Base-by-base conservation (phyloP, 2,888 invertebrate genomes). In the Auanema sp. region DNA sequence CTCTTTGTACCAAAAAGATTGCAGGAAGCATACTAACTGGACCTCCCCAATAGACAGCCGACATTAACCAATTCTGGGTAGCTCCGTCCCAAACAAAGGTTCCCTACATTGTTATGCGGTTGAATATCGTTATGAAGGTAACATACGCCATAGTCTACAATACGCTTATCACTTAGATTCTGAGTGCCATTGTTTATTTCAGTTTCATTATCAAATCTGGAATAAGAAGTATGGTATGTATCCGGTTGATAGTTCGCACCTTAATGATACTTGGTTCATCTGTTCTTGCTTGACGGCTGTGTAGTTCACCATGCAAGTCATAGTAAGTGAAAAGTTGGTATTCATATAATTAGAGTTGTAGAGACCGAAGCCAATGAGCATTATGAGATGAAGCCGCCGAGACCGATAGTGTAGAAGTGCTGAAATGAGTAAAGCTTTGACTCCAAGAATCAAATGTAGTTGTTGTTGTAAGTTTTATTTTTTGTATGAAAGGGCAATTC, bases 241-340 rank as follows among this genome's bases (percentile, higher is more conserved):
- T 66, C 42, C 42, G 18, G 8, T 11, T 47, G n/a, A 47, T 18
- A 47, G 16, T 0, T 8, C 16, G 11, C 23, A 18, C 23, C 47
- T 47, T 11, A 18, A 47, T 8, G 47, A 47, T 8, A 47, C 11
- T 47, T 47, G 6, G 5, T 40, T 6, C 4, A 14, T 16, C 14
- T 21, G 25, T 11, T 25, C 18, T 41, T 57, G 41, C 18, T 55
- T 55, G 18, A 73, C 61, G 1, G 72, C 76, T 1, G 75, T 73
- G 12, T 69, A 67, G 60, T 74, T 74, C 14, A 77, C 74, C 75
- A 74, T 74, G 44, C 75, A 74, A 14, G 76, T 76, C 65, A 74
- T 76, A 1, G 76, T 65, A 10, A 74, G 58, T 5, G 70, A 71
- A 44, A 74, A 62, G 53, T 74, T 76, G 11, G 69, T 74, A 40